A percentile compares a stretch with the other conserved stretches of the same genome.
phyloP scores from a whole-genome alignment of 2,888 invertebrate genomes.

The Drosophila mayaguana region DNA sequence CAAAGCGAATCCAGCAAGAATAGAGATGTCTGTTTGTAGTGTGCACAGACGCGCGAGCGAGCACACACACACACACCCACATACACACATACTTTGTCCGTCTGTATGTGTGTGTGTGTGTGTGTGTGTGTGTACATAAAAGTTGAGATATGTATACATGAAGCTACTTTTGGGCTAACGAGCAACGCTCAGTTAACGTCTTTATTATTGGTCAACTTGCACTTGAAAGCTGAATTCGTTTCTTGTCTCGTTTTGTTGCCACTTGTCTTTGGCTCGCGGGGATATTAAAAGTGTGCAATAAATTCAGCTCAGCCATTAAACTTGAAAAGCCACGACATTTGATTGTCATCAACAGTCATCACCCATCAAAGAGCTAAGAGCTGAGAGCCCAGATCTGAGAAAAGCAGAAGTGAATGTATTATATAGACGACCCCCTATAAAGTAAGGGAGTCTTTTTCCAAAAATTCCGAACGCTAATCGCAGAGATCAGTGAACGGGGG shows the following conservation, averaged over 20 bases:
- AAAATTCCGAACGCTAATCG: slow-evolving; percentile 91
- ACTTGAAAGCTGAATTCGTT: slow-evolving; percentile 23
- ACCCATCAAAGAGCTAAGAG: not conserved
- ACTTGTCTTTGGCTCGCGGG: not conserved
- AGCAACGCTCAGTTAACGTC: slow-evolving; percentile 68
- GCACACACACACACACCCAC: not conserved
- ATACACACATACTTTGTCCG: not conserved
- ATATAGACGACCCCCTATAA: slow-evolving; percentile 84
- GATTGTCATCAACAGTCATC: not conserved
- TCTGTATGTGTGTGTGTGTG: slow-evolving; percentile 12
- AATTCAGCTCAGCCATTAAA: slow-evolving; percentile 30
- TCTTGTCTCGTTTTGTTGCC: slow-evolving; percentile 6
- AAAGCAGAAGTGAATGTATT: slow-evolving; percentile 30
- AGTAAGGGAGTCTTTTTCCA: slow-evolving; percentile 89
- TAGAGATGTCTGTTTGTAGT: slow-evolving; percentile 33
- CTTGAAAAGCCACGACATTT: slow-evolving; percentile 8
- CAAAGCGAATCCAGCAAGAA: slow-evolving; percentile 49
- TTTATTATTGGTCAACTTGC: slow-evolving; percentile 64
- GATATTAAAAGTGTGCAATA: slow-evolving; percentile 40
- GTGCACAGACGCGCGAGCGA: no score
- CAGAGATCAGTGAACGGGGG: slow-evolving; percentile 70
- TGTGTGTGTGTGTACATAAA: slow-evolving; percentile 42
- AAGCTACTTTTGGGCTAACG: slow-evolving; percentile 73
- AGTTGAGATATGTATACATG: slow-evolving; percentile 54
- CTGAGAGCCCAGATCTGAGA: not conserved